Conservation (phyloP, 2,888 invertebrate genomes). For the Cheiracanthium punctorium region DNA sequence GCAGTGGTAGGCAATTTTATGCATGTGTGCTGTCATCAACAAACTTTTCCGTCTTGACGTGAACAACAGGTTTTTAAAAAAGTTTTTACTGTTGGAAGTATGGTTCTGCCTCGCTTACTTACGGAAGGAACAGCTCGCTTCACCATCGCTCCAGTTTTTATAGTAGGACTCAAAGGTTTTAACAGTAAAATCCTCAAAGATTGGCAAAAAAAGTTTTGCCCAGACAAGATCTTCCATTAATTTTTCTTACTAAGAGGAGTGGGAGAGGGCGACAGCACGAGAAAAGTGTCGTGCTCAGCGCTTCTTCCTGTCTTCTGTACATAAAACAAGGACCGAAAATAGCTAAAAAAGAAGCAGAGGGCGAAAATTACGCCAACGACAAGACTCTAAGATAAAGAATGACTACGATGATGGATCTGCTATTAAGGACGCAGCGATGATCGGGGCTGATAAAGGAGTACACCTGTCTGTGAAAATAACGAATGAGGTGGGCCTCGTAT, state of each 20-base stretch:
- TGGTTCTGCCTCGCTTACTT: too few relatives aligned
- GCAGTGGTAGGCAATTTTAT: too few relatives aligned
- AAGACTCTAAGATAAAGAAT: slow-evolving; percentile 48
- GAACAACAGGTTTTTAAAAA: too few relatives aligned
- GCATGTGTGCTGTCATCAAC: too few relatives aligned
- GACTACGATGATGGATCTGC: slow-evolving; percentile 56
- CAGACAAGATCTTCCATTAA: too few relatives aligned
- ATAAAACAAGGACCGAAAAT: background rate
- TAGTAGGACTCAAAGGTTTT: too few relatives aligned
- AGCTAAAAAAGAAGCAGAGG: background rate
- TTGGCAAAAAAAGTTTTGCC: too few relatives aligned
- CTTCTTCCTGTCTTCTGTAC: background rate
- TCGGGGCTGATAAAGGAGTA: slow-evolving; percentile 36
- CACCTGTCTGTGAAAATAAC: slow-evolving; percentile 44
- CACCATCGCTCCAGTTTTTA: too few relatives aligned
- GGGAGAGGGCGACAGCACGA: background rate
- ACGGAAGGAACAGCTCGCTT: too few relatives aligned
- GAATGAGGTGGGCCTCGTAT: slow-evolving; percentile 13
- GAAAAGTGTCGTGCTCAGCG: background rate
- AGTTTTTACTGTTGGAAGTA: too few relatives aligned
- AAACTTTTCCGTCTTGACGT: too few relatives aligned
- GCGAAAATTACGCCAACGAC: slow-evolving; percentile 60
- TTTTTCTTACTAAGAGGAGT: background rate
- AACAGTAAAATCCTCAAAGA: too few relatives aligned
- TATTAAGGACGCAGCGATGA: slow-evolving; percentile 50